phyloP scores from a whole-genome alignment of 2,797 vertebrate genomes.

The Oryzias sinensis region DNA sequence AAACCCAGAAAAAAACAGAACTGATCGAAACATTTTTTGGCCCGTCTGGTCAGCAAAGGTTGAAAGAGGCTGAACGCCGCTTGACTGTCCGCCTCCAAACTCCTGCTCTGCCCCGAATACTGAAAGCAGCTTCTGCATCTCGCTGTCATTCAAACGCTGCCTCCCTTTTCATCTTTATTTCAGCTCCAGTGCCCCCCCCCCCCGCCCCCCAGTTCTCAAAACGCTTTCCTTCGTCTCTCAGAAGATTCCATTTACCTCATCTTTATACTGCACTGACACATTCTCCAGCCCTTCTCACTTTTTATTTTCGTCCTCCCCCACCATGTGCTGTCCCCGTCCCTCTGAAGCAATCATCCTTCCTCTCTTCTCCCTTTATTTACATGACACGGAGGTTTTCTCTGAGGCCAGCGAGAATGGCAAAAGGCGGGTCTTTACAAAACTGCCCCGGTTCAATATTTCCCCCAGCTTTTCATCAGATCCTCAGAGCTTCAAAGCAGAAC shows the following conservation, averaged over 20 bases:
- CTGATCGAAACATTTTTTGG: too few relatives aligned
- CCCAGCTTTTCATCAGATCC: constrained; percentile 66
- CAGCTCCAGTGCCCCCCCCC: constrained; percentile 27
- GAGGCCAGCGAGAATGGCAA: constrained; percentile 53
- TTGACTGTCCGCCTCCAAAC: constrained; percentile 37
- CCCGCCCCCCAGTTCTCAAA: constrained; percentile 40
- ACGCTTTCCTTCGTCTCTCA: constrained; percentile 61
- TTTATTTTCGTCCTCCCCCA: constrained; percentile 23
- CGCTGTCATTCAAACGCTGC: constrained; percentile 47
- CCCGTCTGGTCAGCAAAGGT: background rate
- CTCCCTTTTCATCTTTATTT: constrained; percentile 47
- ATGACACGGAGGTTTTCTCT: constrained; percentile 64
- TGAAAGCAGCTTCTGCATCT: constrained; percentile 35
- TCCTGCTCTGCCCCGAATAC: constrained; percentile 45
- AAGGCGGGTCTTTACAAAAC: constrained; percentile 72
- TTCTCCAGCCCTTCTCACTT: constrained; percentile 42
- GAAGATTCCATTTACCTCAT: constrained; percentile 64
- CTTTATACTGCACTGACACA: constrained; percentile 62
- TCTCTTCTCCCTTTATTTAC: constrained; percentile 70
- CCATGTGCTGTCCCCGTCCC: constrained; percentile 46
- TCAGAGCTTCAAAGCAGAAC: constrained; percentile 67
- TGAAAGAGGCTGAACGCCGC: constrained; percentile 14
- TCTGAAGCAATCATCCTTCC: constrained; percentile 67
- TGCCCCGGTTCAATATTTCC: constrained; percentile 74
- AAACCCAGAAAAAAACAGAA: too few relatives aligned